phyloP scores from a whole-genome alignment of 2,113 vertebrate genomes.

The Hassar affinis region DNA sequence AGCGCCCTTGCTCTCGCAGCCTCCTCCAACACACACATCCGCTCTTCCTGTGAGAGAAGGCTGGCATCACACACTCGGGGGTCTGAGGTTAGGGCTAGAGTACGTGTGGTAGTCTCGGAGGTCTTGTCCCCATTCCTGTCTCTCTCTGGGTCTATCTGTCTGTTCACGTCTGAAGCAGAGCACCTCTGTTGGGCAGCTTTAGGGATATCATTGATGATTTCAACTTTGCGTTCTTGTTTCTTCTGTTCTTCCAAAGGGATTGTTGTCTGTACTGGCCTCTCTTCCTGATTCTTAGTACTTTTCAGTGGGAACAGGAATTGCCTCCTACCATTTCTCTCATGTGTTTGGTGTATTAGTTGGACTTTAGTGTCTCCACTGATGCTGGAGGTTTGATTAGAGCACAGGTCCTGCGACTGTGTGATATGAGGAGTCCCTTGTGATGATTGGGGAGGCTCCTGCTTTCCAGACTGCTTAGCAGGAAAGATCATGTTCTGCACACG shows the following conservation, averaged over 20 bases:
- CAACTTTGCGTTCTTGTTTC: constrained; percentile 1
- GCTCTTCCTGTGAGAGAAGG: constrained; percentile 68
- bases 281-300: background rate
- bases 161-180: background rate
- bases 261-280: background rate
- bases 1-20: constrained; percentile 65
- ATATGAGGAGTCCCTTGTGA: constrained; percentile 27
- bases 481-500: background rate
- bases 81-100: constrained; percentile 60
- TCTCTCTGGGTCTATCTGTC: constrained; percentile 10
- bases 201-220: background rate
- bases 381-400: background rate
- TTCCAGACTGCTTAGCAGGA: constrained; percentile 9
- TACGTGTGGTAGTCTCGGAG: constrained; percentile 17
- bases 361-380: background rate
- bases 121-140: background rate
- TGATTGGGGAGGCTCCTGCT: constrained; percentile 53
- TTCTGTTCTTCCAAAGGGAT: background rate
- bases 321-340: background rate
- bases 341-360: background rate
- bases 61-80: constrained; percentile 69
- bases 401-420: background rate
- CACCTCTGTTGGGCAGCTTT: background rate
- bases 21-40: constrained; percentile 65
- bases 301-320: background rate